phyloP scores from a whole-genome alignment of 2,113 vertebrate genomes.

The Machaerirhynchus nigripectus region DNA sequence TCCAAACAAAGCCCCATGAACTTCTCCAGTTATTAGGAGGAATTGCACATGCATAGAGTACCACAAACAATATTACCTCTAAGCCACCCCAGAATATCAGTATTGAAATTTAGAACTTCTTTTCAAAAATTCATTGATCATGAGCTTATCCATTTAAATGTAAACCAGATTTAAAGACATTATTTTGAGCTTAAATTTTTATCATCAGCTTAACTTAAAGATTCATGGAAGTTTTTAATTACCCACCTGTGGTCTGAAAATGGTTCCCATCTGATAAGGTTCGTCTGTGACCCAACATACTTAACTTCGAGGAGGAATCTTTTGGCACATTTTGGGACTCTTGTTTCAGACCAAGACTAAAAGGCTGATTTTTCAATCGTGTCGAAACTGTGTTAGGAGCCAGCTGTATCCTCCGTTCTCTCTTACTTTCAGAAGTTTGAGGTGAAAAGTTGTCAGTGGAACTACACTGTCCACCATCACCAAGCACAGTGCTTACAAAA shows the following conservation, averaged over 20 bases:
- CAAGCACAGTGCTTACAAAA: background rate
- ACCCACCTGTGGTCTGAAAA: conserved; percentile 52
- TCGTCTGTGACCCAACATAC: conserved; percentile 22
- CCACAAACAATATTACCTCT: background rate
- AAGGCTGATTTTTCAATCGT: background rate
- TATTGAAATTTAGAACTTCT: background rate
- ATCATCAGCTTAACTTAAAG: background rate
- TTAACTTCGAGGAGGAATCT: background rate
- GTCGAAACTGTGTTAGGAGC: background rate
- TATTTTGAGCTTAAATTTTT: background rate
- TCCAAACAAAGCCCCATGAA: background rate
- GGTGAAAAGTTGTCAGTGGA: background rate
- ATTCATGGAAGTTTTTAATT: background rate
- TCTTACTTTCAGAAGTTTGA: background rate
- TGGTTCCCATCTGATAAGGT: conserved; percentile 60
- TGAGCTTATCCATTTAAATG: background rate
- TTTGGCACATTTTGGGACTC: background rate
- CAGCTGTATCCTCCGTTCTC: background rate
- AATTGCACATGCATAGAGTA: background rate
- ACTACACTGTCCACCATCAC: background rate
- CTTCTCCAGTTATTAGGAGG: background rate
- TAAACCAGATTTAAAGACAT: background rate
- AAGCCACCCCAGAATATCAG: background rate
- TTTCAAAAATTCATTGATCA: background rate
- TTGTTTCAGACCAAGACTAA: background rate